Conservation (phyloP, 2,888 invertebrate genomes). For the Tryphoninae sp. region DNA sequence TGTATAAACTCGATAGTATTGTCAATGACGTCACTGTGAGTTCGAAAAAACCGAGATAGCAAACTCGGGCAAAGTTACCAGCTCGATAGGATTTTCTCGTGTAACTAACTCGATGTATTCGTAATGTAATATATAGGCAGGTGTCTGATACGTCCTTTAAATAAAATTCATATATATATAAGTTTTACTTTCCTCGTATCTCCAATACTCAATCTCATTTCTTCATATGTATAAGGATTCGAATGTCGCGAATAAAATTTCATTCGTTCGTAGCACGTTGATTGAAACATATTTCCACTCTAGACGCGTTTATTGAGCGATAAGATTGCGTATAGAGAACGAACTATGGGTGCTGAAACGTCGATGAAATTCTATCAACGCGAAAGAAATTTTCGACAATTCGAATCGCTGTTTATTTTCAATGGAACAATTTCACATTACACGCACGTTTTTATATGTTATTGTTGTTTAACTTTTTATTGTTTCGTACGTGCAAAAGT, state of each 20-base stretch:
- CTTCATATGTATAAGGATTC: neutral
- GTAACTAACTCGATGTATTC: conserved; percentile 38
- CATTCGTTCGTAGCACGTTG: neutral
- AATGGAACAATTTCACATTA: too few relatives aligned
- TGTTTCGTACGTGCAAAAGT: too few relatives aligned
- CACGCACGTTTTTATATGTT: too few relatives aligned
- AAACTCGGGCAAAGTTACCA: neutral
- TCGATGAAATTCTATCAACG: too few relatives aligned
- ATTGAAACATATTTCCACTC: neutral
- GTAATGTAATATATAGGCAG: conserved; percentile 5
- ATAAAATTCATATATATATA: neutral
- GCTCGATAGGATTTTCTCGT: conserved; percentile 15
- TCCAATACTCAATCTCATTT: neutral
- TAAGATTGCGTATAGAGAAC: neutral
- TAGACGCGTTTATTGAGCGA: neutral
- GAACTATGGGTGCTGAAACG: too few relatives aligned
- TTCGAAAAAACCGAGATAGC: conserved; percentile 8
- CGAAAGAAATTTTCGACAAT: too few relatives aligned
- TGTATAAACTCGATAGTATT: conserved; percentile 26
- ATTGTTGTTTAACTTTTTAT: too few relatives aligned
- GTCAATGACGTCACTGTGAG: conserved; percentile 15
- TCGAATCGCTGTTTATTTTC: too few relatives aligned
- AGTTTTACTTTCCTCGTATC: conserved; percentile 16
- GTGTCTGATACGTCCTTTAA: conserved; percentile 7
- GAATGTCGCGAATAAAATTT: conserved; percentile 3